Base-by-base conservation (phyloP, 2,113 vertebrate genomes). In the Zosterops pallidus region DNA sequence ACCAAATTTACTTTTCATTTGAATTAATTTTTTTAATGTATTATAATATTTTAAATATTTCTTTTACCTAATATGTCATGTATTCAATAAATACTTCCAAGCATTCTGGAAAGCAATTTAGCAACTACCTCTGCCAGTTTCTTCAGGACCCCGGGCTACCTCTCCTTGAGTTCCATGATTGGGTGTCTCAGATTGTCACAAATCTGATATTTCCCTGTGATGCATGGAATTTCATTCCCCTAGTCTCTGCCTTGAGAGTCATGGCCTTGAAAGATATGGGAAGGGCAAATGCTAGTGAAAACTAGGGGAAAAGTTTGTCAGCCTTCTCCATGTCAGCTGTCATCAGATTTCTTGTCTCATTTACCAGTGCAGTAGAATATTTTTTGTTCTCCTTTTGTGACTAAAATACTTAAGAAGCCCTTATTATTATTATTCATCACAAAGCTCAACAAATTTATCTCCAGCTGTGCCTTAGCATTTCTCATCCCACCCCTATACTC, bases 21-120 rank as follows among this genome's bases (percentile, higher is more conserved):
- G 62, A 89, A 84, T 70, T 93, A 88, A 88, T 86, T 68, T 96
- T 96, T 96, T 70, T 7, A n/a, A n/a, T 81, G 93, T 81, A 55
- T 86, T 72, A 47, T 42, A 90, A 31, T 52, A 9, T 68, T 87
- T 92, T 62, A 5, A 50, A 63, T 65, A 83, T 63, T 70, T 79
- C 2, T 91, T 93, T 96, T 89, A 37, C 26, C 14, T 85, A 52
- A 11, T n/a, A 71, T 29, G 18, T 68, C 20, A 25, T 78, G 3
- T 25, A 83, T 35, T 90, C 68, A 49, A 35, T 67, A 75, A 89
- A 86, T 44, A 46, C 5, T 64, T 82, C 42, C 28, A 63, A 78
- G 41, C 26, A 23, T 44, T 76, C 33, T 19, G 13, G 68, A 71
- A 83, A 57, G 10, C 1, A 16, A 4, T 26, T 79, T 67, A 70